Conservation (phyloP, 2,113 vertebrate species). For the Cryptomyrus ogoouensis region DNA sequence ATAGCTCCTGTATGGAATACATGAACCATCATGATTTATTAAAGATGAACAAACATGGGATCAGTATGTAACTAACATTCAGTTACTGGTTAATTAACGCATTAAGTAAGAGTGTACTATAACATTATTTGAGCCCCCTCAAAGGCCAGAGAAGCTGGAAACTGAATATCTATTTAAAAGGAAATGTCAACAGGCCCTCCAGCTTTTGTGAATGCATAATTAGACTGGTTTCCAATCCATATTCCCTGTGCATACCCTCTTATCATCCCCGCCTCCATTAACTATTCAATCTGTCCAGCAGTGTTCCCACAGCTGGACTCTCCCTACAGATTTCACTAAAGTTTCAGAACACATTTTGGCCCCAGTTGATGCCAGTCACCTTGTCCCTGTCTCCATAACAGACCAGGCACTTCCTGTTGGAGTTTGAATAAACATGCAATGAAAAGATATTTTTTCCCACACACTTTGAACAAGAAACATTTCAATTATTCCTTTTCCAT, state of each 20-base stretch:
- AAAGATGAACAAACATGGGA: neutral
- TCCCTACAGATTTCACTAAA: neutral
- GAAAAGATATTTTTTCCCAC: neutral
- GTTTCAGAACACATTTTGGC: neutral
- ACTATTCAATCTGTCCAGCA: neutral
- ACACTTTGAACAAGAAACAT: neutral
- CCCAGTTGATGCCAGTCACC: neutral
- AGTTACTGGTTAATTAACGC: neutral
- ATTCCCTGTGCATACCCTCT: neutral
- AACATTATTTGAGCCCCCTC: neutral
- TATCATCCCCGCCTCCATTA: neutral
- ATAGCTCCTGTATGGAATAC: neutral
- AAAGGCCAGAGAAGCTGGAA: neutral
- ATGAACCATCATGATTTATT: neutral
- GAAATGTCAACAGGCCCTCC: neutral
- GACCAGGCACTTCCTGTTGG: neutral
- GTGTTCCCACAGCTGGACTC: neutral
- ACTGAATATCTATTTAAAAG: neutral
- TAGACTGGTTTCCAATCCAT: neutral
- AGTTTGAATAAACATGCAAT: neutral
- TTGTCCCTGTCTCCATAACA: neutral
- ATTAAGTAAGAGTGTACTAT: neutral
- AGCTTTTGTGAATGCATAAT: neutral
- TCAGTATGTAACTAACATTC: neutral
- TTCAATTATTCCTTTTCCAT: neutral